A percentile compares a stretch with the other conserved stretches of the same genome.
Evolutionary conservation across 1,140 invertebrate species (phyloP).

Genomic region (Drosophila ananassae): DNA sequence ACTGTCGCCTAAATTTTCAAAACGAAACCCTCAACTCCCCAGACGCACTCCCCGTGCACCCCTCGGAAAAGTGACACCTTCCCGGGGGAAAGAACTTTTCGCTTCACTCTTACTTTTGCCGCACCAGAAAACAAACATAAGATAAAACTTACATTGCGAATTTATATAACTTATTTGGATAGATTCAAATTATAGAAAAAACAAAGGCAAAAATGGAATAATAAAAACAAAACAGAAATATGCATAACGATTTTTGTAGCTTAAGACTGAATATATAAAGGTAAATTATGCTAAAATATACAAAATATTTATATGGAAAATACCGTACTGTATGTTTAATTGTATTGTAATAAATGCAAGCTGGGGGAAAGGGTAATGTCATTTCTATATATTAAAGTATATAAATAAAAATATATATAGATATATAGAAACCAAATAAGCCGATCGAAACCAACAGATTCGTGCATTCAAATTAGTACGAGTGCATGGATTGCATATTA

Average conservation of each 20-base stretch:
- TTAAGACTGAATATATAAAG: constrained; percentile 82
- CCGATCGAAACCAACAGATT: constrained; percentile 26
- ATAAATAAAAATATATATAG: constrained; percentile 19
- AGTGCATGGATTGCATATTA: constrained; percentile 44
- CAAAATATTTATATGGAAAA: constrained; percentile 37
- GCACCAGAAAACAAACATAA: constrained; percentile 47
- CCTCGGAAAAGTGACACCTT: constrained; percentile 2
- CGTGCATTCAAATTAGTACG: constrained; percentile 37
- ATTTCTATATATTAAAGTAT: constrained; percentile 33
- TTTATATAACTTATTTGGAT: constrained; percentile 76
- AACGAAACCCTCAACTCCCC: constrained; percentile 9
- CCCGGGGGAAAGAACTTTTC: constrained; percentile 7
- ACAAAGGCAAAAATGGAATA: constrained; percentile 34
- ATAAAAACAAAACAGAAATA: constrained; percentile 68
- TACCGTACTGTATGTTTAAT: constrained; percentile 66
- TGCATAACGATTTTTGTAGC: constrained; percentile 82
- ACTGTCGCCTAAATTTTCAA: constrained; percentile 42
- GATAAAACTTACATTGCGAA: constrained; percentile 66
- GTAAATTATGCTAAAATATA: constrained; percentile 78
- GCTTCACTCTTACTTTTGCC: constrained; percentile 47
- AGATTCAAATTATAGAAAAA: constrained; percentile 66
- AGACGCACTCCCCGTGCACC: background rate
- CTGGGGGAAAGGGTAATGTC: constrained; percentile 79
- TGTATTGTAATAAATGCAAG: constrained; percentile 73
- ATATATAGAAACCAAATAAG: constrained; percentile 27